Percentiles rank a stretch among this genome's conserved stretches.
Conservation (phyloP, 2,797 vertebrate species). For the Poeciliopsis gracilis region DNA sequence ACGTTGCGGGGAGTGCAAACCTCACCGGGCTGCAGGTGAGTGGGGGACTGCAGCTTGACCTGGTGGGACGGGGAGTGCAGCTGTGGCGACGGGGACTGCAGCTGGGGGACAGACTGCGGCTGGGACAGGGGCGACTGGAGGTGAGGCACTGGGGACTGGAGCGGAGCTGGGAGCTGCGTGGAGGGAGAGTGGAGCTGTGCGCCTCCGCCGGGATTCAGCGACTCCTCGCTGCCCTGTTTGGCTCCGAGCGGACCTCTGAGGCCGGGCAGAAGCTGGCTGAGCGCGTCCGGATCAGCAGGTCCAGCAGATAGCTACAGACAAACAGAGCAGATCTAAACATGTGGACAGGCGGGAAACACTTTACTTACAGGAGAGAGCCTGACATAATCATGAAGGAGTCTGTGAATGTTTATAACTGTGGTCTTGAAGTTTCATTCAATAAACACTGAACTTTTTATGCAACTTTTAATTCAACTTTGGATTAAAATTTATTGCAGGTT, state of each 20-base stretch:
- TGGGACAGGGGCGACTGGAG: slow-evolving; percentile 68
- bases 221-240: slow-evolving; percentile 60
- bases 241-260: slow-evolving; percentile 81
- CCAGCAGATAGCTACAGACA: slow-evolving; percentile 79
- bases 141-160: slow-evolving; percentile 63
- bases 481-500: no score
- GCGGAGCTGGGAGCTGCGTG: slow-evolving; percentile 56
- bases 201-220: slow-evolving; percentile 53
- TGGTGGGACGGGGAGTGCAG: slow-evolving; percentile 70
- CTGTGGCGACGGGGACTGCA: slow-evolving; percentile 70
- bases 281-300: slow-evolving; percentile 84
- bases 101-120: slow-evolving; percentile 57
- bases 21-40: slow-evolving; percentile 69
- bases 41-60: slow-evolving; percentile 71
- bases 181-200: slow-evolving; percentile 65
- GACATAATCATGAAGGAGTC: no score
- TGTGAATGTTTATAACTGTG: no score
- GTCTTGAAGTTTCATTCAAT: no score
- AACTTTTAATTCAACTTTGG: no score
- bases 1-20: slow-evolving; percentile 71
- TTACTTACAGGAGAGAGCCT: no score
- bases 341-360: background rate
- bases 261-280: slow-evolving; percentile 87
- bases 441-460: no score
- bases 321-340: slow-evolving; percentile 16